phyloP scores from a whole-genome alignment of 1,140 invertebrate species.

The Triops cancriformis region DNA sequence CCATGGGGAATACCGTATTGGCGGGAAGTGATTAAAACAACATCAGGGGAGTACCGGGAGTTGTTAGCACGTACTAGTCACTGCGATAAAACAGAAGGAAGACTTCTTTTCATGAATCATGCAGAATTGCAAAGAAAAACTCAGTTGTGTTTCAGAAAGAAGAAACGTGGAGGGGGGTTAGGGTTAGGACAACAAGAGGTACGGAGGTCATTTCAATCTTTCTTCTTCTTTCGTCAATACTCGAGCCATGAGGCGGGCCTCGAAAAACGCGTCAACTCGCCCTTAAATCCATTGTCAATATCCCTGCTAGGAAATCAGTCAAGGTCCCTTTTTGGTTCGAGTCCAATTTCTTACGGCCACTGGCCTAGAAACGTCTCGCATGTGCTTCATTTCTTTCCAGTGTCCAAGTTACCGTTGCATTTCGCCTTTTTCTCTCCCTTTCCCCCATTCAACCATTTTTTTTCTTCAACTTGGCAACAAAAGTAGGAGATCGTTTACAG shows the following conservation, averaged over 20 bases:
- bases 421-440: not conserved
- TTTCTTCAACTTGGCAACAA: not conserved
- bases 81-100: not conserved
- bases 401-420: not conserved
- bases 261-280: not conserved
- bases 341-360: not conserved
- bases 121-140: not conserved
- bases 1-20: constrained; percentile 7
- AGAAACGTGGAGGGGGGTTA: not conserved
- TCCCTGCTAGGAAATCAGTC: not conserved
- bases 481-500: not conserved
- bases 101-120: constrained; percentile 7
- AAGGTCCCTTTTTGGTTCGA: constrained; percentile 10
- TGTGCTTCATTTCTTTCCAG: not conserved
- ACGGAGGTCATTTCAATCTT: not conserved
- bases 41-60: not conserved
- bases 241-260: not conserved
- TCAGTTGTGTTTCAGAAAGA: not conserved
- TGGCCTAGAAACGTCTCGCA: not conserved
- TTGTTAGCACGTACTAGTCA: not conserved
- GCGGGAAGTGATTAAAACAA: not conserved
- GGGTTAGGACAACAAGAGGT: constrained; percentile 8
- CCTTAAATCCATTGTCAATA: constrained; percentile 10
- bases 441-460: not conserved
- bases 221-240: not conserved